A percentile compares a stretch with the other conserved stretches of the same genome.
Conservation (phyloP, 2,888 invertebrate species). For the Lasioglossum oenotherae region DNA sequence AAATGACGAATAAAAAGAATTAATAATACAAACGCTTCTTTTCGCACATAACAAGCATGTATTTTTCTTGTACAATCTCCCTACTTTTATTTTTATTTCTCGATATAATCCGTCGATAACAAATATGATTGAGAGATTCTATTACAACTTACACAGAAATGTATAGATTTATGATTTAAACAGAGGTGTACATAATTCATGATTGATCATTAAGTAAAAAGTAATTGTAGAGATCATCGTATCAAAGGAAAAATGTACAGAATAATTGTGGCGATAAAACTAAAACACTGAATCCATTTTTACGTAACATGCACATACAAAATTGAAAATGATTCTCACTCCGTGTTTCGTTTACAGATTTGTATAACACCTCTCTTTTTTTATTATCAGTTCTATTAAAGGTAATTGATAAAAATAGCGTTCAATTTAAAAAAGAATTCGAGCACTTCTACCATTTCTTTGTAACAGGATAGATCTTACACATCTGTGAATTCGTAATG, state of each 20-base stretch:
- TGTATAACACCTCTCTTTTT: not conserved
- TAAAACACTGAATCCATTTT: constrained; percentile 19
- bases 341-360: not conserved
- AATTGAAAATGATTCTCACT: not conserved
- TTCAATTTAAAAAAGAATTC: constrained; percentile 17
- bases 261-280: not conserved
- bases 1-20: constrained; percentile 42
- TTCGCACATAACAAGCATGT: constrained; percentile 52
- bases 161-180: constrained; percentile 42
- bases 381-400: not conserved
- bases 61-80: constrained; percentile 55
- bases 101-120: constrained; percentile 48
- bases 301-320: not conserved
- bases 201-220: constrained; percentile 24
- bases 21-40: constrained; percentile 37
- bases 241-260: constrained; percentile 24
- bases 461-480: constrained; percentile 29
- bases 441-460: constrained; percentile 9
- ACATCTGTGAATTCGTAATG: constrained; percentile 50
- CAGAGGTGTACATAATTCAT: constrained; percentile 21
- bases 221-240: not conserved
- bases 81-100: constrained; percentile 51
- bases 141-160: constrained; percentile 41
- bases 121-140: constrained; percentile 41
- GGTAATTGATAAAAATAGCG: not conserved